A percentile compares a stretch with the other conserved stretches of the same genome.
These are phyloP conservation scores for Spea multiplicata DNA, from an alignment of 2,113 vertebrate genomes.

Conservation along the genomic window DNA sequence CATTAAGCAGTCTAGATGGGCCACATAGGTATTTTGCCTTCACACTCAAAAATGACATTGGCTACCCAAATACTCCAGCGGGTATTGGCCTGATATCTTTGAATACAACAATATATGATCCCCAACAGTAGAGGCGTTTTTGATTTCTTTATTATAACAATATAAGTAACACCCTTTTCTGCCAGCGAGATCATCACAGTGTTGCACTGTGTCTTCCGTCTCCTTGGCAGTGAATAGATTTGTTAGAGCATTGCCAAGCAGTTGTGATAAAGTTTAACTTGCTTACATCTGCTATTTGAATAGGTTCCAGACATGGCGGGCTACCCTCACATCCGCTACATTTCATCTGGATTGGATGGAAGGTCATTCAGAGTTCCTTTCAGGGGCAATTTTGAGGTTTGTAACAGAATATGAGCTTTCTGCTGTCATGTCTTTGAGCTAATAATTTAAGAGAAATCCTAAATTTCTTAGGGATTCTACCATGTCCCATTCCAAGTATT, in stretches of 20 bases:
- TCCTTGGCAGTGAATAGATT: conserved; percentile 19
- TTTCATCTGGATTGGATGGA: conserved; percentile 97
- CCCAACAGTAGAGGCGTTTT: no score
- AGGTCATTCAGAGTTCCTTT: conserved; percentile 80
- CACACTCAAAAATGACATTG: no score
- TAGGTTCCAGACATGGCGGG: conserved; percentile 84
- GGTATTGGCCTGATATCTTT: not conserved
- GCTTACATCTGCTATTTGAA: conserved; percentile 60
- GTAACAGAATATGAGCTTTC: conserved; percentile 60
- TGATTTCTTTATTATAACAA: no score
- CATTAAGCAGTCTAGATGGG: no score
- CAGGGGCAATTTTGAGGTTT: conserved; percentile 94
- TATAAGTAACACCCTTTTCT: not conserved
- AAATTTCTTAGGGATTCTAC: not conserved
- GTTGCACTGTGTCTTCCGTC: not conserved
- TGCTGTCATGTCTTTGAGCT: conserved; percentile 44
- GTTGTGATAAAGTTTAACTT: conserved; percentile 64
- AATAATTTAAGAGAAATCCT: not conserved
- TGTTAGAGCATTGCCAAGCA: conserved; percentile 37
- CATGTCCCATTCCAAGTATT: not conserved
- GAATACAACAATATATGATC: not conserved
- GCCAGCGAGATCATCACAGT: not conserved
- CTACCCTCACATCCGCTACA: conserved; percentile 98
- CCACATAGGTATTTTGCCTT: no score
- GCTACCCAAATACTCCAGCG: no score